Conservation (phyloP, 2,797 vertebrate genomes). For the Setipinna tenuifilis region DNA sequence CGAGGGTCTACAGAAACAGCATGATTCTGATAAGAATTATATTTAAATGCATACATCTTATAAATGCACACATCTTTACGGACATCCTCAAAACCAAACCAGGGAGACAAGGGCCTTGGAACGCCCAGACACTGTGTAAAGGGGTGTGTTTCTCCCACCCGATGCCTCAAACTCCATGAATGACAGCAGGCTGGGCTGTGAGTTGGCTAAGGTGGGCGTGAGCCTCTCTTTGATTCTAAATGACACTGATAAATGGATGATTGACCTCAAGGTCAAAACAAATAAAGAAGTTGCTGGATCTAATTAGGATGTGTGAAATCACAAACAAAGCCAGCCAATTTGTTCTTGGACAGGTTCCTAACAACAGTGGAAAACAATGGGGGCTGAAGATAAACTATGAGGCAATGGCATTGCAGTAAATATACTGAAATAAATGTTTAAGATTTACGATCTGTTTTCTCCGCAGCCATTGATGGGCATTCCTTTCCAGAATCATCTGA, state of each 20-base stretch:
- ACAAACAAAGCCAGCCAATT: conserved; percentile 60
- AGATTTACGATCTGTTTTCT: too few relatives aligned
- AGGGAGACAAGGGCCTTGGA: too few relatives aligned
- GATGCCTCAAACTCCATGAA: too few relatives aligned
- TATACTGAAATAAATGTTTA: too few relatives aligned
- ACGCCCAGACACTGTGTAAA: too few relatives aligned
- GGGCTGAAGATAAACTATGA: background rate
- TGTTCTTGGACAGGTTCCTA: conserved; percentile 55
- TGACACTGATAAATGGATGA: conserved; percentile 78
- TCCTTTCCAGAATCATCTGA: background rate
- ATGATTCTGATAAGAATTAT: background rate
- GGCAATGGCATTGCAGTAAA: too few relatives aligned
- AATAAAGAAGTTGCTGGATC: conserved; percentile 83
- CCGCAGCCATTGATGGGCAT: too few relatives aligned
- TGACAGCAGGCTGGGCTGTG: too few relatives aligned
- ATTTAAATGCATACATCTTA: too few relatives aligned
- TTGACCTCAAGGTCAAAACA: conserved; percentile 83
- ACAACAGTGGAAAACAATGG: background rate
- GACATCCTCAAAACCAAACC: too few relatives aligned
- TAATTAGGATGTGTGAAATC: conserved; percentile 79
- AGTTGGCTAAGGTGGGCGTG: background rate
- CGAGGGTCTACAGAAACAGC: background rate
- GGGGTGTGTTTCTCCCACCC: too few relatives aligned
- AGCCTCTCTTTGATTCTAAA: background rate
- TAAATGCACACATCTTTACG: too few relatives aligned